These are phyloP conservation scores for Lottia scabra DNA, from an alignment of 2,888 invertebrate species.

Conservation along the genomic window DNA sequence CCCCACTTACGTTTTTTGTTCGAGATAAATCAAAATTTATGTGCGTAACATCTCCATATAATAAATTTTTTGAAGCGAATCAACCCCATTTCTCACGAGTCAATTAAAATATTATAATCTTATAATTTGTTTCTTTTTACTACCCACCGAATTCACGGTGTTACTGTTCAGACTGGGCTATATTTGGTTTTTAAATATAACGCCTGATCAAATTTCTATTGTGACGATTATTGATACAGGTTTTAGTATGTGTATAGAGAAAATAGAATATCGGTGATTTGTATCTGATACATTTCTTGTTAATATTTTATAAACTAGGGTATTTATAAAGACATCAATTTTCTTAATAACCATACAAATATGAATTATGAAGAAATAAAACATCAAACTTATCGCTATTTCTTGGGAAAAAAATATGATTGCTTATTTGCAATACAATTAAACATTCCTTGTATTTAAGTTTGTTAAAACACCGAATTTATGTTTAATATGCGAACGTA, in stretches of 20 bases:
- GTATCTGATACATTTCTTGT: no score
- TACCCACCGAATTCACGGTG: no score
- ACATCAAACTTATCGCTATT: no score
- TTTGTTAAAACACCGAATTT: no score
- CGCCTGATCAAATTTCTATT: not conserved
- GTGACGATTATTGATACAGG: not conserved
- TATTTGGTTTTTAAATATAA: not conserved
- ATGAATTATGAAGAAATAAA: no score
- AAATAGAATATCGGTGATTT: not conserved
- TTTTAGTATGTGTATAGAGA: not conserved
- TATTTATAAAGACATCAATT: no score
- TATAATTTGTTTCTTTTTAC: conserved; percentile 1
- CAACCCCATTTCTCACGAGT: not conserved
- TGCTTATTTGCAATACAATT: no score
- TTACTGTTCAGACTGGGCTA: not conserved
- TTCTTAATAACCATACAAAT: no score
- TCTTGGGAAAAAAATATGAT: no score
- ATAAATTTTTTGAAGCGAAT: not conserved
- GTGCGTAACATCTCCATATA: not conserved
- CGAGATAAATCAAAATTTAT: not conserved
- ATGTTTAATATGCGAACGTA: no score
- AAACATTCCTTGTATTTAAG: no score
- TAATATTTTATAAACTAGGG: no score
- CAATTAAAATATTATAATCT: not conserved
- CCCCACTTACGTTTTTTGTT: not conserved